These are phyloP conservation scores for Prionailurus bengalensis DNA, from an alignment of 2,113 vertebrate genomes.

Conservation along the genomic window DNA sequence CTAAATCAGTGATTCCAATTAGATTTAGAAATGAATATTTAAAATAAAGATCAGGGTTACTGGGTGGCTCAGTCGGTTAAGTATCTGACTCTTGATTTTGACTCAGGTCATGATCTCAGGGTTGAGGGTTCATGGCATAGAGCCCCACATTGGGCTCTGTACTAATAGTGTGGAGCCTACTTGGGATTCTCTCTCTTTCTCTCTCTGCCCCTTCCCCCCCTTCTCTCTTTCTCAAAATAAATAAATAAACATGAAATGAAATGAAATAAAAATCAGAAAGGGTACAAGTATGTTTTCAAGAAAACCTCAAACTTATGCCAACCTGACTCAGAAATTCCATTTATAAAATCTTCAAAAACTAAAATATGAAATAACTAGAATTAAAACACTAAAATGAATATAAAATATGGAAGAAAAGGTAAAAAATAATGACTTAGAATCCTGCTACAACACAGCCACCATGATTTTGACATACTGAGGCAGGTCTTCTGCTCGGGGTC, in stretches of 20 bases:
- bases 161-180: too few species aligned
- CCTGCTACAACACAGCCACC: neutral
- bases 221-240: too few species aligned
- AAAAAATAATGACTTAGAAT: neutral
- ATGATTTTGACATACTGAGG: neutral
- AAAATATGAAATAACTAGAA: neutral
- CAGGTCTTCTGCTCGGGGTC: neutral
- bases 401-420: neutral
- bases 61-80: too few species aligned
- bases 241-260: too few species aligned
- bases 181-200: too few species aligned
- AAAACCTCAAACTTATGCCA: slow-evolving; percentile 21
- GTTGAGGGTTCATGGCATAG: too few species aligned
- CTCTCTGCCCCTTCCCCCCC: too few species aligned
- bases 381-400: neutral
- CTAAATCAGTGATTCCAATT: neutral
- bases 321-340: neutral
- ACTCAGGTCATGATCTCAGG: too few species aligned
- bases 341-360: neutral
- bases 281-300: neutral
- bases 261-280: neutral
- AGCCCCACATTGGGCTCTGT: too few species aligned
- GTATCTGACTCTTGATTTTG: too few species aligned
- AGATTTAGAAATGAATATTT: neutral
- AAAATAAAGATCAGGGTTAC: neutral